Percentiles rank a stretch among this genome's conserved stretches.
These are phyloP conservation scores for Cinara cedri DNA, from an alignment of 2,888 invertebrate species.

Conservation along the genomic window DNA sequence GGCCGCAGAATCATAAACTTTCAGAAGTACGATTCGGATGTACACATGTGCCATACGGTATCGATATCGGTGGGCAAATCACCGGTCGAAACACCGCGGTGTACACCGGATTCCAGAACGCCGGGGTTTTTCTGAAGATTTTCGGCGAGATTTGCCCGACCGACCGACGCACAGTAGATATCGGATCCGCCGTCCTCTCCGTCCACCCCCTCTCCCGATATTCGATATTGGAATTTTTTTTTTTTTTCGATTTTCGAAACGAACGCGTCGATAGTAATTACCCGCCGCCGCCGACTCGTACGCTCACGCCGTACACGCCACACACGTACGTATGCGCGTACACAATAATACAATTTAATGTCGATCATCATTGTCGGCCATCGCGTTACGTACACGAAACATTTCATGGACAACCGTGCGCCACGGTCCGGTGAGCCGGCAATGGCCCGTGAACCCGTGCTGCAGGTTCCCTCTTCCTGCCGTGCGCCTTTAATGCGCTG, in stretches of 20 bases:
- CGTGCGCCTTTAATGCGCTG: constrained; percentile 29
- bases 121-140: too few species aligned
- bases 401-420: constrained; percentile 38
- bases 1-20: too few species aligned
- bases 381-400: constrained; percentile 28
- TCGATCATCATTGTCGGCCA: constrained; percentile 23
- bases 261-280: constrained; percentile 20
- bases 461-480: constrained; percentile 27
- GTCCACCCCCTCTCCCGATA: too few species aligned
- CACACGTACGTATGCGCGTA: not conserved
- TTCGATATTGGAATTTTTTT: too few species aligned
- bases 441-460: constrained; percentile 42
- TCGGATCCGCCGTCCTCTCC: too few species aligned
- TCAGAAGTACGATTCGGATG: too few species aligned
- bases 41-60: too few species aligned
- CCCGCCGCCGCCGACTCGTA: not conserved
- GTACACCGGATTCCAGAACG: too few species aligned
- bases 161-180: too few species aligned
- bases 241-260: constrained; percentile 33
- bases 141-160: too few species aligned
- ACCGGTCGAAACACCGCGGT: too few species aligned
- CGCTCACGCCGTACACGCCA: not conserved
- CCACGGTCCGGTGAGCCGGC: constrained; percentile 47
- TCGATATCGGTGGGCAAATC: too few species aligned
- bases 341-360: not conserved